phyloP scores from a whole-genome alignment of 2,797 vertebrate species.

The Leptodactylus fallax region DNA sequence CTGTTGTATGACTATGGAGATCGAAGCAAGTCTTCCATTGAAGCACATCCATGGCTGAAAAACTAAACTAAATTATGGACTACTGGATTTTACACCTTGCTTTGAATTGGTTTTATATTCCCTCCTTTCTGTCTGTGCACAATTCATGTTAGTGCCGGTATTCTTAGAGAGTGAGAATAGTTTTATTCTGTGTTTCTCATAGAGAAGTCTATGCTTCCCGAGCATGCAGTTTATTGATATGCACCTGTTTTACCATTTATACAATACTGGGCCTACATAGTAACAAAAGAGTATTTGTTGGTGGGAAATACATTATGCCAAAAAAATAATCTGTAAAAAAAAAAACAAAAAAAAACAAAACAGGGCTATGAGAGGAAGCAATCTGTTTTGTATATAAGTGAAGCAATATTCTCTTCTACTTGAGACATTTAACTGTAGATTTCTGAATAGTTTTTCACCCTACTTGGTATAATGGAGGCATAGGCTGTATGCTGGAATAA shows the following conservation, averaged over 20 bases:
- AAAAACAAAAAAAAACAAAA: not conserved
- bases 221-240: constrained; percentile 76
- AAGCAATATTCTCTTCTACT: not conserved
- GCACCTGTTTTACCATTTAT: constrained; percentile 74
- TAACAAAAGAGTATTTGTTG: not conserved
- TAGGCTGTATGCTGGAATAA: not conserved
- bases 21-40: constrained; percentile 88
- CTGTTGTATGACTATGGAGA: constrained; percentile 95
- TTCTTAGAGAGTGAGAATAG: constrained; percentile 75
- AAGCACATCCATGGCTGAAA: constrained; percentile 95
- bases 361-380: not conserved
- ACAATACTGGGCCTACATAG: not conserved
- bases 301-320: not conserved
- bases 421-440: not conserved
- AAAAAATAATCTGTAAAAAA: not conserved
- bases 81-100: constrained; percentile 68
- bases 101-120: constrained; percentile 70
- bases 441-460: not conserved
- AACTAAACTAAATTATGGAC: constrained; percentile 71
- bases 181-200: constrained; percentile 79
- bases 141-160: constrained; percentile 72
- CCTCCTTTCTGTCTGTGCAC: constrained; percentile 69
- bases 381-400: not conserved
- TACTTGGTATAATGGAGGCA: not conserved
- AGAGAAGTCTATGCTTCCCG: constrained; percentile 73